Base-by-base conservation (phyloP, 2,113 vertebrate genomes). In the Naja naja region DNA sequence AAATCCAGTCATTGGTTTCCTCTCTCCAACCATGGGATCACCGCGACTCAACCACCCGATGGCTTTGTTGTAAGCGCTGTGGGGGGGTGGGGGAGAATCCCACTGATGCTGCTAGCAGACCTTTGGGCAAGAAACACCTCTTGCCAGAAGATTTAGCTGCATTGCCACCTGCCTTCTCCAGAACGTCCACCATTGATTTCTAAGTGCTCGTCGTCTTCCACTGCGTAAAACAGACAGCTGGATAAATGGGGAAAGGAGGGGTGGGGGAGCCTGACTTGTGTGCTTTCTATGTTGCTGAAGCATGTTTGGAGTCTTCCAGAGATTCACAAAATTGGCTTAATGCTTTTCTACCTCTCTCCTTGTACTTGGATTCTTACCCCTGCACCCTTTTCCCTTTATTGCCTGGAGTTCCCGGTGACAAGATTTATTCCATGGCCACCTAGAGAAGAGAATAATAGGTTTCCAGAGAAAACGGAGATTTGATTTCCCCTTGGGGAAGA, bases 401-500 rank as follows among this genome's bases (percentile, higher is more conserved):
- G 0, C 5, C 49, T 85, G 30, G 88, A 7, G 87, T 92, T 94
- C 69, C 34, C 23, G 47, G 60, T 90, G 60, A 55, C 4, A 0
- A 56, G 58, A 55, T 90, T 74, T 91, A 88, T 94, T 91, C 56
- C 39, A n/a, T 11, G 14, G 16, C 88, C 20, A 87, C 90, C 87
- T 64, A 30, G 87, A 39, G 53, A 56, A 25, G 55, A 94, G 94
- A 96, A 43, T 1, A n/a, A 74, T 25, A 43, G 85, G 16, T 47
- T 92, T 92, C 25, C n/a, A 87, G 60, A 91, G 53, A 89, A 89
- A 94, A 91, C 55, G 6, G 34, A 90, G 94, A 25, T 89, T 94
- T 86, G 92, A 85, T 93, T 94, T 92, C 93, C 4, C 56, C 93
- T 95, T 90, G 55, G 93, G n/a, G 22, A 69, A 81, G 47, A 4